phyloP scores from a whole-genome alignment of 2,797 vertebrate species.

The Xiphorhynchus erythropygius region DNA sequence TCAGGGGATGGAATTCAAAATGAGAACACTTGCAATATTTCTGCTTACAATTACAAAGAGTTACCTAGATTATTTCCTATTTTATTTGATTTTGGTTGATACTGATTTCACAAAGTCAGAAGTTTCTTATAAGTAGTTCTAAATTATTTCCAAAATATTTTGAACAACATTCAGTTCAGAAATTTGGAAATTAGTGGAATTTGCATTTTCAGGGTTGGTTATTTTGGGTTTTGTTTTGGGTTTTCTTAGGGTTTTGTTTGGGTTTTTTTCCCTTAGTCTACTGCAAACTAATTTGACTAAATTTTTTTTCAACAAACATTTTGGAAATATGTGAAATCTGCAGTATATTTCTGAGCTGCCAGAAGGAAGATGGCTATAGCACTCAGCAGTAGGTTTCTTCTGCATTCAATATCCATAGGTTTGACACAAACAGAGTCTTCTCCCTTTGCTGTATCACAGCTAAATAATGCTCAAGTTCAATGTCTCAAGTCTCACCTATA shows the following conservation, averaged over 20 bases:
- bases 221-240: not conserved
- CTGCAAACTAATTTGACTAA: not conserved
- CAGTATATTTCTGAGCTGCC: not conserved
- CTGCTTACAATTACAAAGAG: not conserved
- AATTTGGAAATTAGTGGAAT: not conserved
- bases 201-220: not conserved
- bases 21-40: not conserved
- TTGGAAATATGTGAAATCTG: not conserved
- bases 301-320: not conserved
- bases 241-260: not conserved
- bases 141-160: not conserved
- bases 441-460: conserved; percentile 2
- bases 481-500: conserved; percentile 39
- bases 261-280: not conserved
- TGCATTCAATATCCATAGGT: not conserved
- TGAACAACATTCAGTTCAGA: not conserved
- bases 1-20: not conserved
- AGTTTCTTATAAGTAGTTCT: not conserved
- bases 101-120: not conserved
- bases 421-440: not conserved
- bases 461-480: conserved; percentile 20
- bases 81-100: not conserved
- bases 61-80: not conserved
- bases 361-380: not conserved
- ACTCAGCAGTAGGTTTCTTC: not conserved